phyloP scores from a whole-genome alignment of 2,797 vertebrate species.

The Semotilus atromaculatus region DNA sequence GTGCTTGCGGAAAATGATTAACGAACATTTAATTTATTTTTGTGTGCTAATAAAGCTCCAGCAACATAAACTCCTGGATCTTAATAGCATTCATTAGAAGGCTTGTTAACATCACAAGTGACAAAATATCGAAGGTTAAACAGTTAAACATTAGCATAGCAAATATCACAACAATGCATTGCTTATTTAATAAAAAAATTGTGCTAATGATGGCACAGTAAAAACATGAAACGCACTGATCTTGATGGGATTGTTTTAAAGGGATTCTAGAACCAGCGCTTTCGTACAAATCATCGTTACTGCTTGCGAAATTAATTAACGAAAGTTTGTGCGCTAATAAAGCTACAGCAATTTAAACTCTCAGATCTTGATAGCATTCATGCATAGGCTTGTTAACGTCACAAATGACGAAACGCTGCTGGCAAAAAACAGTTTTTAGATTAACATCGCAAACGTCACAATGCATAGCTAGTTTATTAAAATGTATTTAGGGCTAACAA shows the following conservation, averaged over 20 bases:
- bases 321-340: not conserved
- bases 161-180: too few relatives aligned
- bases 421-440: not conserved
- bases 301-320: not conserved
- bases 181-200: not conserved
- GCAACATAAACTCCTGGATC: not conserved
- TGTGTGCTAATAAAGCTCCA: not conserved
- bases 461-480: not conserved
- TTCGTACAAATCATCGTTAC: not conserved
- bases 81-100: not conserved
- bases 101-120: not conserved
- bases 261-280: not conserved
- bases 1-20: not conserved
- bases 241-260: not conserved
- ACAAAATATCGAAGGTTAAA: not conserved
- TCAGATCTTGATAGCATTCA: not conserved
- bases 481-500: not conserved
- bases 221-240: not conserved
- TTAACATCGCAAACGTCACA: not conserved
- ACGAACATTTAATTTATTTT: not conserved
- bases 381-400: not conserved
- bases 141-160: too few relatives aligned
- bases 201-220: not conserved
- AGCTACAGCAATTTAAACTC: not conserved
- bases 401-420: not conserved